Evolutionary conservation across 1,140 invertebrate species (phyloP).

Genomic region (Mercenaria mercenaria): DNA sequence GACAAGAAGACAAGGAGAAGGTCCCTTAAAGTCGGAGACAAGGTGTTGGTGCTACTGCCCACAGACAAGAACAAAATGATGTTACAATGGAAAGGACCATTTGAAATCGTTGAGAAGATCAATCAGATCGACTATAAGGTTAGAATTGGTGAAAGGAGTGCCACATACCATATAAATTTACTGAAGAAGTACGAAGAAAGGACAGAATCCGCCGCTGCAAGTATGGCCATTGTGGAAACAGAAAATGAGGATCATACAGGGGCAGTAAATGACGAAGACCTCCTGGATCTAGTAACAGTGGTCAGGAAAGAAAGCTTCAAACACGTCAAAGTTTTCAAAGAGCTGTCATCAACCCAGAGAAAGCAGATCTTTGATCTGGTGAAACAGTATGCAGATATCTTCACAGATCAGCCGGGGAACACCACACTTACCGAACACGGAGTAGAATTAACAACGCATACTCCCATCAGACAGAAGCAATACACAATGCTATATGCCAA

Average conservation of each 20-base stretch:
- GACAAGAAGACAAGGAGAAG: slow-evolving; percentile 10
- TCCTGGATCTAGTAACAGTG: neutral
- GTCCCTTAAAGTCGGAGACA: neutral
- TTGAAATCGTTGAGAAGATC: neutral
- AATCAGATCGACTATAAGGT: neutral
- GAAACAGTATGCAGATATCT: slow-evolving; percentile 26
- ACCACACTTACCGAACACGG: slow-evolving; percentile 47
- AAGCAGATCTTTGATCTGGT: neutral
- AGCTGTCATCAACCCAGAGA: neutral
- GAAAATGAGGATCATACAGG: neutral
- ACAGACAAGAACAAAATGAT: slow-evolving; percentile 48
- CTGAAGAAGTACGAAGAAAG: slow-evolving; percentile 5
- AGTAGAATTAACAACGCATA: slow-evolving; percentile 8
- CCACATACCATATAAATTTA: slow-evolving; percentile 2
- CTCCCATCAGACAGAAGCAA: slow-evolving; percentile 43
- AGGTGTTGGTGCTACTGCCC: slow-evolving; percentile 20
- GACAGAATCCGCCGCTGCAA: neutral
- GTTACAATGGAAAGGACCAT: slow-evolving; percentile 32
- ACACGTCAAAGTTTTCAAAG: neutral
- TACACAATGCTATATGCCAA: slow-evolving; percentile 83
- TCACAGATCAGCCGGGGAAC: slow-evolving; percentile 58
- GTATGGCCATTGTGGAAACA: neutral
- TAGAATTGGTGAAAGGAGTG: neutral
- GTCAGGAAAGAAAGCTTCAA: neutral
- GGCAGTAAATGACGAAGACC: neutral